Conservation (phyloP, 2,113 vertebrate genomes). For the Machaerirhynchus nigripectus region DNA sequence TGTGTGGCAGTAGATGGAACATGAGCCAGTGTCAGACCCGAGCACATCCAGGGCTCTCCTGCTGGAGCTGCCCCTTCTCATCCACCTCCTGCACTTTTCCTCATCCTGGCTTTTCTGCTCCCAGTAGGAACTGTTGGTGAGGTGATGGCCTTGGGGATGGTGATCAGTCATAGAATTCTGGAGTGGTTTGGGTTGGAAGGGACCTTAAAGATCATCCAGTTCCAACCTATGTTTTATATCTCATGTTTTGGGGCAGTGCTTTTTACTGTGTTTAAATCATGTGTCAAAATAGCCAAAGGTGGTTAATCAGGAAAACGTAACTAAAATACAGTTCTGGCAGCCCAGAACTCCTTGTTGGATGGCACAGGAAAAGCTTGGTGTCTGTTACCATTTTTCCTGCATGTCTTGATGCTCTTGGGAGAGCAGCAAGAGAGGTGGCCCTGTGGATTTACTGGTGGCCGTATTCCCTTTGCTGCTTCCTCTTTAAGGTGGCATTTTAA, state of each 20-base stretch:
- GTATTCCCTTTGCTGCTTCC: not conserved
- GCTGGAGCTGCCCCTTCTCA: not conserved
- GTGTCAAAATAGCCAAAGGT: not conserved
- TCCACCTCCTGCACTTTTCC: not conserved
- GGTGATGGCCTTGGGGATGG: not conserved
- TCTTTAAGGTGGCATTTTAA: constrained; percentile 27
- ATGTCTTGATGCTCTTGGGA: not conserved
- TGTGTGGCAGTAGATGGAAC: not conserved
- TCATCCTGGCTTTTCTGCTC: not conserved
- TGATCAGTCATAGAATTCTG: not conserved
- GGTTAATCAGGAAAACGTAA: not conserved
- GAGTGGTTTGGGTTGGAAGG: not conserved
- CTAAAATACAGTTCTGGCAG: not conserved
- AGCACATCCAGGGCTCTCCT: not conserved
- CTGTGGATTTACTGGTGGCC: not conserved
- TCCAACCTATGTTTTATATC: not conserved
- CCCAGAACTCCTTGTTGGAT: not conserved
- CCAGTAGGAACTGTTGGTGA: not conserved
- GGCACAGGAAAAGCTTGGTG: not conserved
- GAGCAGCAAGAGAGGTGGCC: not conserved
- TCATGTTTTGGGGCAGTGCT: not conserved
- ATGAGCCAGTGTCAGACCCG: not conserved
- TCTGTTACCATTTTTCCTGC: not conserved
- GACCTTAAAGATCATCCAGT: not conserved
- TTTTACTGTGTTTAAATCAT: not conserved